Conservation (phyloP, 2,888 invertebrate genomes). For the Cabera pusaria region DNA sequence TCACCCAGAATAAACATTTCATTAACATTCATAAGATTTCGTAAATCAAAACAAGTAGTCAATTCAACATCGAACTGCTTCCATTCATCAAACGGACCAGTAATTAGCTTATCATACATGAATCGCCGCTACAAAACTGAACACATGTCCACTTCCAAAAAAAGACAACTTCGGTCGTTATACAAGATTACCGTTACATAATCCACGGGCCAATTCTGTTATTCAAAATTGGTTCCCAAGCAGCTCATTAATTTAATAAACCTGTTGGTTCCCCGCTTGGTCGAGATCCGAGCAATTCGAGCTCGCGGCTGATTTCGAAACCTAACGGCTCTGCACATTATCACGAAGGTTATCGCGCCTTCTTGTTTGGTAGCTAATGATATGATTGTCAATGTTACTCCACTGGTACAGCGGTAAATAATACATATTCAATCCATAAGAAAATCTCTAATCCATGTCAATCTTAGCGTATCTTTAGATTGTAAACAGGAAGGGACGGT, state of each 20-base stretch:
- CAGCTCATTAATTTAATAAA: conserved; percentile 34
- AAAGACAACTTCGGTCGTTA: conserved; percentile 18
- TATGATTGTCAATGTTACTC: conserved; percentile 16
- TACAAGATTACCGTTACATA: conserved; percentile 35
- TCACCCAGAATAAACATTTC: too few relatives aligned
- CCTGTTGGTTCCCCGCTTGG: conserved; percentile 23
- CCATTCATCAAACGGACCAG: conserved; percentile 13
- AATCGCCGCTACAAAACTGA: conserved; percentile 14
- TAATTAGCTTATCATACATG: conserved; percentile 10
- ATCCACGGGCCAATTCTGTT: conserved; percentile 25
- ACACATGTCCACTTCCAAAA: conserved; percentile 22
- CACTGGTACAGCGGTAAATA: too few relatives aligned
- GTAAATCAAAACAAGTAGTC: background rate
- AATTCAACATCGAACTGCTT: too few relatives aligned
- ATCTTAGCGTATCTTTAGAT: too few relatives aligned
- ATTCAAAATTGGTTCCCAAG: conserved; percentile 11
- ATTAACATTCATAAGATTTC: too few relatives aligned
- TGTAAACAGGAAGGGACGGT: too few relatives aligned
- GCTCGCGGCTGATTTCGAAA: conserved; percentile 31
- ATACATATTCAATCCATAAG: too few relatives aligned
- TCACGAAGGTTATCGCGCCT: conserved; percentile 18
- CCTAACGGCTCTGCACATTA: conserved; percentile 26
- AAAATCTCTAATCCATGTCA: too few relatives aligned
- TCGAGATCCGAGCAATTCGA: conserved; percentile 18
- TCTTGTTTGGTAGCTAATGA: conserved; percentile 16